phyloP scores from a whole-genome alignment of 2,888 invertebrate genomes.

The Plebejus argus region DNA sequence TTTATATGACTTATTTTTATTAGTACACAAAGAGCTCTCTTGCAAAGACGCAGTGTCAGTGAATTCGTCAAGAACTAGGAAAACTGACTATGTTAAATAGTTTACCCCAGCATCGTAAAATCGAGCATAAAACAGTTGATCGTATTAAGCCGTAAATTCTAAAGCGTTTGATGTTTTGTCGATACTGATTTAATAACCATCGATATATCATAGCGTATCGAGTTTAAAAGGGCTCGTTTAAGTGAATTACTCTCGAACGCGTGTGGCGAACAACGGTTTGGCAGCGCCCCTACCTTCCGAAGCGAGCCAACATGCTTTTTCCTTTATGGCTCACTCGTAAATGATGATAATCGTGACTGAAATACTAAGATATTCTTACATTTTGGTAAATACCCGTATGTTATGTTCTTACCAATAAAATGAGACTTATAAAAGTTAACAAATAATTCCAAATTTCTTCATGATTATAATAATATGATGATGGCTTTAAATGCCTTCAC shows the following conservation, averaged over 20 bases:
- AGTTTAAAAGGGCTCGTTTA: conserved; percentile 44
- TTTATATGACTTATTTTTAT: neutral
- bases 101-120: neutral
- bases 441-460: too few relatives aligned
- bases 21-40: neutral
- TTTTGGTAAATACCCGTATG: neutral
- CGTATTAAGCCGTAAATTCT: conserved; percentile 21
- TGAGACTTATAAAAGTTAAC: too few relatives aligned
- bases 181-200: conserved; percentile 27
- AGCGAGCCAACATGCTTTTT: conserved; percentile 46
- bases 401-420: neutral
- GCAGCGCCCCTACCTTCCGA: conserved; percentile 44
- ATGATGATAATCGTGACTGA: conserved; percentile 33
- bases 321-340: conserved; percentile 43
- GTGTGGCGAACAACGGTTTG: conserved; percentile 45
- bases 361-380: neutral
- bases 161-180: conserved; percentile 25
- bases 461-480: too few relatives aligned
- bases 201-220: conserved; percentile 30
- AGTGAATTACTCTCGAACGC: conserved; percentile 41
- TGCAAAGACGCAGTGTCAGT: neutral
- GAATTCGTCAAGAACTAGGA: neutral
- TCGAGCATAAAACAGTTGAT: conserved; percentile 5
- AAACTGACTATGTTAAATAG: neutral
- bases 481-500: too few relatives aligned